These are phyloP conservation scores for Thalassophryne amazonica DNA, from an alignment of 2,797 vertebrate genomes.

Conservation along the genomic window DNA sequence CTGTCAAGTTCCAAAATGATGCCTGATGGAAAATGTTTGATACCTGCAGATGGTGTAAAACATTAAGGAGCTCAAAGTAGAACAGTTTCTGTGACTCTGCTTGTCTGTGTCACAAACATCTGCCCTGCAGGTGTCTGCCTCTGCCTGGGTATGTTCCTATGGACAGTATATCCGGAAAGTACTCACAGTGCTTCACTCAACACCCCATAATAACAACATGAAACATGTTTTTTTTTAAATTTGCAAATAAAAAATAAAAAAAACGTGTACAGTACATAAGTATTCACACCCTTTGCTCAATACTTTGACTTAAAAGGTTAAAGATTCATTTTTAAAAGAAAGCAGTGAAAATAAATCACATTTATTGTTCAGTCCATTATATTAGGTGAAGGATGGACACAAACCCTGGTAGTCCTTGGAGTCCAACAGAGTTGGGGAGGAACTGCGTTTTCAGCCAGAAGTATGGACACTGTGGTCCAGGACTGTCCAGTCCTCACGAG, in stretches of 20 bases:
- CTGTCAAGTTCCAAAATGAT: no score
- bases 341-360: no score
- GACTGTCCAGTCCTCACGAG: constrained; percentile 89
- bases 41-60: constrained; percentile 7
- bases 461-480: constrained; percentile 79
- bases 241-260: no score
- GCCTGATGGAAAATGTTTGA: no score
- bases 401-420: constrained; percentile 30
- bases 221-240: no score
- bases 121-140: constrained; percentile 22
- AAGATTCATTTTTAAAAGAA: no score
- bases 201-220: no score
- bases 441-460: constrained; percentile 80
- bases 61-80: neutral
- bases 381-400: constrained; percentile 21
- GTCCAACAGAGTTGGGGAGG: constrained; percentile 72
- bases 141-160: neutral
- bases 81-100: constrained; percentile 20
- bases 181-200: no score
- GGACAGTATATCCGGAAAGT: constrained; percentile 10
- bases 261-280: no score
- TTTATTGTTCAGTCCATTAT: no score
- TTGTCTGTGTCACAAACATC: constrained; percentile 10
- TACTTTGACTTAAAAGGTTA: no score
- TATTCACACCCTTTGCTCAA: no score